phyloP scores from a whole-genome alignment of 2,797 vertebrate genomes.

The Trachurus trachurus region DNA sequence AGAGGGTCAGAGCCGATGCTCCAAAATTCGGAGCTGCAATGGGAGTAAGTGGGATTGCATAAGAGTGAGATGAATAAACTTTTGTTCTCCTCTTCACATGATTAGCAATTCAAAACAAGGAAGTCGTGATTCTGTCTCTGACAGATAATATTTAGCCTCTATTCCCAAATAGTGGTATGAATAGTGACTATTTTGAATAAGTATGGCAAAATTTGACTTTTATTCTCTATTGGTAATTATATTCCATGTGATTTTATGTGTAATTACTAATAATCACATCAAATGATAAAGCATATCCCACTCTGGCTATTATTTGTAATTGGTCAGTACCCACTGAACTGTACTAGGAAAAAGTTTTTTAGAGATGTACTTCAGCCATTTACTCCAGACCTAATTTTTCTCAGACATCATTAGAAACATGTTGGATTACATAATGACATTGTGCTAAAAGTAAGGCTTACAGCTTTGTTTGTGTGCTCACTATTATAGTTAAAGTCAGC shows the following conservation, averaged over 20 bases:
- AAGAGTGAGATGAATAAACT: conserved; percentile 68
- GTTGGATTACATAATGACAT: not conserved
- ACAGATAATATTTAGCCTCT: conserved; percentile 29
- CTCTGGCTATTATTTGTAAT: conserved; percentile 63
- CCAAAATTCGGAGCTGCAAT: conserved; percentile 27
- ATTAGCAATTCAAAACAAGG: conserved; percentile 68
- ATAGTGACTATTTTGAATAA: conserved; percentile 44
- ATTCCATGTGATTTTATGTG: not conserved
- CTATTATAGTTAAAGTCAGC: conserved; percentile 9
- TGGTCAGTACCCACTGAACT: conserved; percentile 25
- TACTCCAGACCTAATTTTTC: conserved; percentile 10
- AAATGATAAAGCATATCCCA: conserved; percentile 21
- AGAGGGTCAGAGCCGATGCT: conserved; percentile 46
- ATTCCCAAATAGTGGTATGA: not conserved
- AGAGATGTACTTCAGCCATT: conserved; percentile 32
- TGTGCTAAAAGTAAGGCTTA: conserved; percentile 7
- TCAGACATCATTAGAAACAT: conserved; percentile 26
- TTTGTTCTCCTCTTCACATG: conserved; percentile 60
- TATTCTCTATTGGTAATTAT: conserved; percentile 19
- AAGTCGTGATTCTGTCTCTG: conserved; percentile 53
- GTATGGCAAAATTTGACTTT: conserved; percentile 35
- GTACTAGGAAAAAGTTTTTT: conserved; percentile 36
- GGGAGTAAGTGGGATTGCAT: conserved; percentile 62
- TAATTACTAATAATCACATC: conserved; percentile 35
- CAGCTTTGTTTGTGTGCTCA: conserved; percentile 4